A percentile compares a stretch with the other conserved stretches of the same genome.
Conservation (phyloP, 2,888 invertebrate species). For the Metalampra italica region DNA sequence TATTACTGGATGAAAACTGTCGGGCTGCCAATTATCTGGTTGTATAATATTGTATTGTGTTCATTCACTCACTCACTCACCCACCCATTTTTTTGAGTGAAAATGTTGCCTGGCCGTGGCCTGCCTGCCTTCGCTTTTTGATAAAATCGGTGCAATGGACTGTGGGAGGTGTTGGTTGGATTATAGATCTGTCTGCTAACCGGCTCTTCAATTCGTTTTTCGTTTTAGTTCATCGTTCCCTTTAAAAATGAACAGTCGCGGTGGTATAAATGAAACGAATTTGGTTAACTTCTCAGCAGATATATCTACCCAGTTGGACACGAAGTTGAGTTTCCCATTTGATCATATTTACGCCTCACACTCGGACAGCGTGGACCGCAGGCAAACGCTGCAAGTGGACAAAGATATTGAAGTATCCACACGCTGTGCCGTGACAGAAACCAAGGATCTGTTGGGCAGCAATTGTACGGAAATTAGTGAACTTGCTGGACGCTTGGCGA, state of each 20-base stretch:
- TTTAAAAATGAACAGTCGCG: conserved; percentile 51
- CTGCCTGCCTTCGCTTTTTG: too few relatives aligned
- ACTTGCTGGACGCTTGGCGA: conserved; percentile 55
- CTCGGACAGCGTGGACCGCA: conserved; percentile 54
- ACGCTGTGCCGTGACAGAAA: conserved; percentile 45
- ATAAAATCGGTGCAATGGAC: too few relatives aligned
- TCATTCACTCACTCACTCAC: too few relatives aligned
- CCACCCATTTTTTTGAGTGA: too few relatives aligned
- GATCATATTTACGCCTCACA: conserved; percentile 87
- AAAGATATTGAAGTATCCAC: conserved; percentile 61
- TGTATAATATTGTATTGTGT: too few relatives aligned
- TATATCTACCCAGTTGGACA: conserved; percentile 56
- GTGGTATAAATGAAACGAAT: conserved; percentile 69
- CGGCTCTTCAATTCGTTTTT: too few relatives aligned
- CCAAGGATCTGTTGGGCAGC: conserved; percentile 32
- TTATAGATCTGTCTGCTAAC: too few relatives aligned
- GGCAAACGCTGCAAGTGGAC: conserved; percentile 48
- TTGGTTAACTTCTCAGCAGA: conserved; percentile 70
- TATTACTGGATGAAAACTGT: too few relatives aligned
- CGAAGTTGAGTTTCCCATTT: conserved; percentile 80
- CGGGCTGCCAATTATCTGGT: too few relatives aligned
- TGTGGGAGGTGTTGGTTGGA: too few relatives aligned
- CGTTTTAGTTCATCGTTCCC: background rate
- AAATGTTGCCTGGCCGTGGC: too few relatives aligned
- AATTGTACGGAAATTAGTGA: conserved; percentile 33